phyloP scores from a whole-genome alignment of 2,113 vertebrate species.

The Ascaphus truei region DNA sequence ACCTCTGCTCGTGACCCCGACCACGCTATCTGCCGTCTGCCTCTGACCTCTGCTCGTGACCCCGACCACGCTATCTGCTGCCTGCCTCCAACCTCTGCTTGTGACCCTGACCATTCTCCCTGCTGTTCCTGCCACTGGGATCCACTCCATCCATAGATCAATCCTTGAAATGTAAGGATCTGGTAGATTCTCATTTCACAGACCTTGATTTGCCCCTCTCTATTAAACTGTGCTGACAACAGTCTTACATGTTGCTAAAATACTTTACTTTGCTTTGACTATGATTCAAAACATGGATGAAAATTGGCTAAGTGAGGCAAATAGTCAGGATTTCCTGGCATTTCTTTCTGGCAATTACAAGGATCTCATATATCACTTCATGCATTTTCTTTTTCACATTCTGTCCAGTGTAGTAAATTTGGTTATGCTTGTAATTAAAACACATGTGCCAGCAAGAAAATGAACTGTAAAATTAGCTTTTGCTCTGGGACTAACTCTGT shows the following conservation, averaged over 20 bases:
- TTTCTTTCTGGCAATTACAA: background rate
- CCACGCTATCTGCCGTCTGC: too few relatives aligned
- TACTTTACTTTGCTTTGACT: background rate
- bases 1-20: too few relatives aligned
- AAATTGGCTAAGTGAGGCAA: background rate
- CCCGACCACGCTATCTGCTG: too few relatives aligned
- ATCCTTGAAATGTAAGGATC: too few relatives aligned
- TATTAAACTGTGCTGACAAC: background rate
- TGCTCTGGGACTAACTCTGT: too few relatives aligned
- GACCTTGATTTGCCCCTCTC: too few relatives aligned
- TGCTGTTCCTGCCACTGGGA: too few relatives aligned
- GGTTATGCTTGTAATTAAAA: constrained; percentile 10
- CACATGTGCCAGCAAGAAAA: constrained; percentile 15
- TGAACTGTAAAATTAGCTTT: constrained; percentile 11
- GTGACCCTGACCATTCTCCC: too few relatives aligned
- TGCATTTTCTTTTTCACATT: constrained; percentile 7
- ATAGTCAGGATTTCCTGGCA: background rate
- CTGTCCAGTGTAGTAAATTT: constrained; percentile 8
- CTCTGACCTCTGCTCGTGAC: too few relatives aligned
- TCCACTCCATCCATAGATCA: too few relatives aligned
- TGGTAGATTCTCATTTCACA: too few relatives aligned
- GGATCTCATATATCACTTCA: constrained; percentile 24
- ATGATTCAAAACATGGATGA: background rate
- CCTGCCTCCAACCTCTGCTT: too few relatives aligned
- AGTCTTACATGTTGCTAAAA: background rate